Evolutionary conservation across 2,888 invertebrate genomes (phyloP), one percentile per base, ranked within the genome.

Genomic region (Phoronis australis): DNA sequence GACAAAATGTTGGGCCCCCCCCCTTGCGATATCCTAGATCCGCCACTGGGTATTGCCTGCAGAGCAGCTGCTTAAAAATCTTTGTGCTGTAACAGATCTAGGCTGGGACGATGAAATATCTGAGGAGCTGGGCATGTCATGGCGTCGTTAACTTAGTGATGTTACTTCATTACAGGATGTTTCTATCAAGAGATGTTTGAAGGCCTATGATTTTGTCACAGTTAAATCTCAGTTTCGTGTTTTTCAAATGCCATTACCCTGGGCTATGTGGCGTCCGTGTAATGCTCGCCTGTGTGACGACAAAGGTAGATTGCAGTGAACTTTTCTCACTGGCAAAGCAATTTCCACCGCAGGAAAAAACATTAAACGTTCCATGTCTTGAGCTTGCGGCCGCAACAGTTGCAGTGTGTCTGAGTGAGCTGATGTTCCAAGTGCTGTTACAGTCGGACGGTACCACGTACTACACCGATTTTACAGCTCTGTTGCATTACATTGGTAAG

Each of bases 111-210:
- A n/a, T n/a, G n/a, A n/a, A n/a, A n/a, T n/a, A n/a, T n/a, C n/a
- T n/a, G n/a, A n/a, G n/a, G n/a, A n/a, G n/a, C n/a, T n/a, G n/a
- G n/a, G n/a, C n/a, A n/a, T n/a, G n/a, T n/a, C n/a, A n/a, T n/a
- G n/a, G n/a, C n/a, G n/a, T n/a, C n/a, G n/a, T n/a, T n/a, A n/a
- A n/a, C n/a, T n/a, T n/a, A n/a, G n/a, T n/a, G n/a, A n/a, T n/a
- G n/a, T n/a, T n/a, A n/a, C n/a, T n/a, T n/a, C n/a, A n/a, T n/a
- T n/a, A 42, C 42, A 6, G 43, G 43, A 27, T 44, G 26, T 5
- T 18, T 48, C 18, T 48, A 46, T 15, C 48, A 48, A 23, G 37
- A 20, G 48, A 3, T 48, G 48, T 25, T 39, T 48, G 20, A 48
- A 48, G 21, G 25, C 50, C 3, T 4, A 2, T 4, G 25, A 15